These are phyloP conservation scores for Ametastegia equiseti DNA, from an alignment of 2,888 invertebrate species.

Conservation along the genomic window DNA sequence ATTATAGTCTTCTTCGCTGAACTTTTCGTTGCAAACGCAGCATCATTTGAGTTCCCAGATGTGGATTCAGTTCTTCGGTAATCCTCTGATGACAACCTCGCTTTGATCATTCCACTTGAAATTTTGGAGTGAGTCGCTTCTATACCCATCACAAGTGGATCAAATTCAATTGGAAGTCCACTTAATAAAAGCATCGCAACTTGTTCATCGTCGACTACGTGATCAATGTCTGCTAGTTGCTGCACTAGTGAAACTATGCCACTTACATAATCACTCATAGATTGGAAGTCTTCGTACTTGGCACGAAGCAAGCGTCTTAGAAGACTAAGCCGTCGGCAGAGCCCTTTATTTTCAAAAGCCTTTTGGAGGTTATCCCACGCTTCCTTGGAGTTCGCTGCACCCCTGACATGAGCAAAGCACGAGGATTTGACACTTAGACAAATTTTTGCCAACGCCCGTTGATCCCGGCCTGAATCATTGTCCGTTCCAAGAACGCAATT, in stretches of 20 bases:
- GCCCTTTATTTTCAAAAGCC: slow-evolving; percentile 57
- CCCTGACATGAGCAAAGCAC: slow-evolving; percentile 6
- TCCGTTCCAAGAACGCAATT: slow-evolving; percentile 50
- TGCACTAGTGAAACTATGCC: slow-evolving; percentile 55
- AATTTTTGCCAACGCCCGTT: slow-evolving; percentile 47
- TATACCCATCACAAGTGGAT: slow-evolving; percentile 53
- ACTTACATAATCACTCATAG: slow-evolving; percentile 57
- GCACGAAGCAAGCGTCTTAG: slow-evolving; percentile 47
- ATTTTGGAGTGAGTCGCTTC: slow-evolving; percentile 4
- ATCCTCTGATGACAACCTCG: slow-evolving; percentile 28
- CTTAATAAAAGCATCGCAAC: slow-evolving; percentile 56
- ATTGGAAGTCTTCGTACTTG: slow-evolving; percentile 44
- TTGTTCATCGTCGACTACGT: slow-evolving; percentile 56
- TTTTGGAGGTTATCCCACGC: slow-evolving; percentile 56
- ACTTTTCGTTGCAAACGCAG: neutral
- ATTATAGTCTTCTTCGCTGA: slow-evolving; percentile 7
- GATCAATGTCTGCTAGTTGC: slow-evolving; percentile 54
- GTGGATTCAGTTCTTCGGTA: neutral
- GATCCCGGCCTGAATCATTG: slow-evolving; percentile 7
- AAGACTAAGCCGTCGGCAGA: slow-evolving; percentile 50
- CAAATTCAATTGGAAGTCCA: slow-evolving; percentile 51
- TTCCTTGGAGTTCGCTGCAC: slow-evolving; percentile 27
- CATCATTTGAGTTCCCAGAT: neutral
- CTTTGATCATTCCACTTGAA: slow-evolving; percentile 43
- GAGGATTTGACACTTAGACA: slow-evolving; percentile 41